Conservation (phyloP, 2,797 vertebrate species). For the Oryzias dopingdopingensis region DNA sequence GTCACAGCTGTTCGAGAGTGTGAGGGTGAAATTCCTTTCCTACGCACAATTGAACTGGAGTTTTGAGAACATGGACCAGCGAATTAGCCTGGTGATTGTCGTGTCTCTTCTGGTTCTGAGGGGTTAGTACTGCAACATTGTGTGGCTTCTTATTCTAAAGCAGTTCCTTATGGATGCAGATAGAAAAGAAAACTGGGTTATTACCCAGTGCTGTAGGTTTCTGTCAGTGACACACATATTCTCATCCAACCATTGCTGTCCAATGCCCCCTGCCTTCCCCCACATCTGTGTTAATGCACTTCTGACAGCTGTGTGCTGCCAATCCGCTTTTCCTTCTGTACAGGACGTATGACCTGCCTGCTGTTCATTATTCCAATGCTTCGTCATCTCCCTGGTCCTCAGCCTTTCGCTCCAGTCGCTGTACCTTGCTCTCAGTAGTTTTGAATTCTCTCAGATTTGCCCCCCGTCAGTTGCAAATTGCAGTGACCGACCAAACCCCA, state of each 20-base stretch:
- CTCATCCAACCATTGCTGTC: slow-evolving; percentile 57
- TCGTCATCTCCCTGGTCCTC: slow-evolving; percentile 56
- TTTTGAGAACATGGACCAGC: slow-evolving; percentile 73
- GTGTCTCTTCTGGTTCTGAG: slow-evolving; percentile 52
- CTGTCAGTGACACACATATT: slow-evolving; percentile 75
- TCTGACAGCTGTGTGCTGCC: slow-evolving; percentile 69
- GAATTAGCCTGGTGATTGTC: slow-evolving; percentile 60
- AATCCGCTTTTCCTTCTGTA: slow-evolving; percentile 56
- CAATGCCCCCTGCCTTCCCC: slow-evolving; percentile 33
- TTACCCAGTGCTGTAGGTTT: slow-evolving; percentile 67
- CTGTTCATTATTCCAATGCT: slow-evolving; percentile 60
- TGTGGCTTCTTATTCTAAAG: slow-evolving; percentile 65
- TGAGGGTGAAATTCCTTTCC: slow-evolving; percentile 65
- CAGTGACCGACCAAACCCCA: slow-evolving; percentile 47
- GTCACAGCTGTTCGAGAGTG: slow-evolving; percentile 71
- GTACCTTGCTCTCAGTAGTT: slow-evolving; percentile 53
- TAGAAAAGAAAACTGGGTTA: slow-evolving; percentile 74
- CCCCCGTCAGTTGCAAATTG: slow-evolving; percentile 55
- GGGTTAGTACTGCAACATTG: slow-evolving; percentile 84
- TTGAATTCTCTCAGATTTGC: slow-evolving; percentile 64
- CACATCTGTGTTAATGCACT: slow-evolving; percentile 70
- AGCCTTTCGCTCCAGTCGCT: slow-evolving; percentile 33
- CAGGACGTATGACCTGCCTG: slow-evolving; percentile 57
- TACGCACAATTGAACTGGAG: slow-evolving; percentile 59
- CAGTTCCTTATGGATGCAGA: slow-evolving; percentile 35